phyloP scores from a whole-genome alignment of 2,113 vertebrate species.

The Carollia perspicillata region DNA sequence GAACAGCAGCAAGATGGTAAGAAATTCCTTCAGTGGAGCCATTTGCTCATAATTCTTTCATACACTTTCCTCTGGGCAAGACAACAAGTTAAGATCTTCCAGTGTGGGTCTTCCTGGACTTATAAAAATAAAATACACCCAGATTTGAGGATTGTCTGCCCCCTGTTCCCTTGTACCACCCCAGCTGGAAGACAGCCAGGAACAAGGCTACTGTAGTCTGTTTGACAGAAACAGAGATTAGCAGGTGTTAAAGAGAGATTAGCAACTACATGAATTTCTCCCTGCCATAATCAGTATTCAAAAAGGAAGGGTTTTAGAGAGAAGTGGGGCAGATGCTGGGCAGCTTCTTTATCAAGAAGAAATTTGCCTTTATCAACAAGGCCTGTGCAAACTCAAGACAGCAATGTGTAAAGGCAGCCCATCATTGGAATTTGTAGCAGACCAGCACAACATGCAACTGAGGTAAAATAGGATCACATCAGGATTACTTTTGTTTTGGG shows the following conservation, averaged over 20 bases:
- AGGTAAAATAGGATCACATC: too few species aligned
- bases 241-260: constrained; percentile 59
- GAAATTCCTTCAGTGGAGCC: not conserved
- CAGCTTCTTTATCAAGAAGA: constrained; percentile 1
- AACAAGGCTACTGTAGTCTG: not conserved
- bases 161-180: not conserved
- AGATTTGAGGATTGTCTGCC: not conserved
- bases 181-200: constrained; percentile 21
- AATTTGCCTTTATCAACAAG: not conserved
- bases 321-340: not conserved
- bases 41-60: not conserved
- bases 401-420: not conserved
- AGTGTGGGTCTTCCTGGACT: not conserved
- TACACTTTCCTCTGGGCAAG: not conserved
- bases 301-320: not conserved
- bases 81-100: not conserved
- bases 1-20: not conserved
- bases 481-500: not conserved
- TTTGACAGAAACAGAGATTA: constrained; percentile 44
- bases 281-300: not conserved
- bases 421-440: not conserved
- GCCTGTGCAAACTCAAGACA: not conserved
- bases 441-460: not conserved
- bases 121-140: not conserved
- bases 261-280: constrained; percentile 44